These are phyloP conservation scores for Venustaconcha ellipsiformis DNA, from an alignment of 1,140 invertebrate genomes.

Conservation along the genomic window DNA sequence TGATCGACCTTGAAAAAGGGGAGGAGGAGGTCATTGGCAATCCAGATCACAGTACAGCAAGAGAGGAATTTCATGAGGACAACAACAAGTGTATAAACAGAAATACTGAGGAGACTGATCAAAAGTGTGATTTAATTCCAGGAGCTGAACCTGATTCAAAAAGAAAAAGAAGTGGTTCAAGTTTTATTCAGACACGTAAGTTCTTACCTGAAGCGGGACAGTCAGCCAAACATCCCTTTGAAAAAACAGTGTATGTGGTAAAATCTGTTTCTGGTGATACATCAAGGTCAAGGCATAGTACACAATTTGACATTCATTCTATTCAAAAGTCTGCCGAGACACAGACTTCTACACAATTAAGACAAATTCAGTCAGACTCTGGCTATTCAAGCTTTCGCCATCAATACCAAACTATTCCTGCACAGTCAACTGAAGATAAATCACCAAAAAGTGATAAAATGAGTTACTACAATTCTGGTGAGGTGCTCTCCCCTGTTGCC, in stretches of 20 bases:
- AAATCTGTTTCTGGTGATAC: slow-evolving; percentile 5
- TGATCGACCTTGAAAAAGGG: too few species aligned
- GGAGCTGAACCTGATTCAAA: too few species aligned
- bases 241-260: slow-evolving; percentile 31
- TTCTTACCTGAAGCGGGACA: slow-evolving; percentile 17
- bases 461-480: slow-evolving; percentile 21
- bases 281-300: background rate
- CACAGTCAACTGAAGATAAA: slow-evolving; percentile 7
- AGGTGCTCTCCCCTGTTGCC: slow-evolving; percentile 10
- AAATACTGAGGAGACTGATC: too few species aligned
- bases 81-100: too few species aligned
- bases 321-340: background rate
- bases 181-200: slow-evolving; percentile 25
- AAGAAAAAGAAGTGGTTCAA: too few species aligned
- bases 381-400: slow-evolving; percentile 20
- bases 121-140: too few species aligned
- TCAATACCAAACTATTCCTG: slow-evolving; percentile 25
- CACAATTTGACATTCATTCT: too few species aligned
- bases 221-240: slow-evolving; percentile 27
- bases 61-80: too few species aligned
- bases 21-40: too few species aligned
- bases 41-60: too few species aligned
- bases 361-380: background rate
- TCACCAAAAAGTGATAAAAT: slow-evolving; percentile 10
- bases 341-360: background rate